Evolutionary conservation across 37 sponge, comb jelly and placozoan genomes (phyloP).

Genomic region (Ephydatia muelleri): DNA sequence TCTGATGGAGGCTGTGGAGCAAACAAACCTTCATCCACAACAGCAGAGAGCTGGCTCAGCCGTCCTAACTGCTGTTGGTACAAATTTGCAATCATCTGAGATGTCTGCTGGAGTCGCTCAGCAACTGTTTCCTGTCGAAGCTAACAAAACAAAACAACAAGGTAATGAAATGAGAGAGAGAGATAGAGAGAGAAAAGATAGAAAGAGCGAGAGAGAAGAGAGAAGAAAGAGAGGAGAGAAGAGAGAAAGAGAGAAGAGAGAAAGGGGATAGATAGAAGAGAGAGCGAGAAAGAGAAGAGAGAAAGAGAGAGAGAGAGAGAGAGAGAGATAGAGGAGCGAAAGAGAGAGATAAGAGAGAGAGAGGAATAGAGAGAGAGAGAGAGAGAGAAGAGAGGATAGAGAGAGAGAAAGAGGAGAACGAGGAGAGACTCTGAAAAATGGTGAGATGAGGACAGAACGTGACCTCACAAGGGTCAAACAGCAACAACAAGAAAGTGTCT

Average conservation of each 20-base stretch:
- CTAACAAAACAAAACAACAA: not conserved
- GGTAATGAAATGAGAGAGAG: not conserved
- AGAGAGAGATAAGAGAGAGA: no score
- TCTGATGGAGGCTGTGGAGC: slow-evolving; percentile 27
- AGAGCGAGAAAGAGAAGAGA: no score
- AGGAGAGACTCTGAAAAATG: no score
- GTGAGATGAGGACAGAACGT: no score
- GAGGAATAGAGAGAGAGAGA: not conserved
- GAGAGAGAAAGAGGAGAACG: not conserved
- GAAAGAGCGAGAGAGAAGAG: not conserved
- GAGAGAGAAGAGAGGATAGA: no score
- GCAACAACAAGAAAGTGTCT: not conserved
- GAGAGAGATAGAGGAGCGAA: no score
- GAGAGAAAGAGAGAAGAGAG: not conserved
- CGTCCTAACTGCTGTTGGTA: slow-evolving; percentile 40
- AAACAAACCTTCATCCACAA: not conserved
- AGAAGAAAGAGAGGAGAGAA: not conserved
- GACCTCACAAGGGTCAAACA: no score
- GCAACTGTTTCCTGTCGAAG: slow-evolving; percentile 13
- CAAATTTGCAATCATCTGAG: slow-evolving; percentile 35
- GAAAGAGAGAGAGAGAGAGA: slow-evolving; percentile 27
- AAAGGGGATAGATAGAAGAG: not conserved
- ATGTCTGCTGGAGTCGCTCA: slow-evolving; percentile 17
- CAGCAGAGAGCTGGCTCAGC: slow-evolving; percentile 20
- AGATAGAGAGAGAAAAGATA: not conserved